Percentiles rank a stretch among this genome's conserved stretches.
phyloP scores from a whole-genome alignment of 2,797 vertebrate genomes.

The Karalla daura region DNA sequence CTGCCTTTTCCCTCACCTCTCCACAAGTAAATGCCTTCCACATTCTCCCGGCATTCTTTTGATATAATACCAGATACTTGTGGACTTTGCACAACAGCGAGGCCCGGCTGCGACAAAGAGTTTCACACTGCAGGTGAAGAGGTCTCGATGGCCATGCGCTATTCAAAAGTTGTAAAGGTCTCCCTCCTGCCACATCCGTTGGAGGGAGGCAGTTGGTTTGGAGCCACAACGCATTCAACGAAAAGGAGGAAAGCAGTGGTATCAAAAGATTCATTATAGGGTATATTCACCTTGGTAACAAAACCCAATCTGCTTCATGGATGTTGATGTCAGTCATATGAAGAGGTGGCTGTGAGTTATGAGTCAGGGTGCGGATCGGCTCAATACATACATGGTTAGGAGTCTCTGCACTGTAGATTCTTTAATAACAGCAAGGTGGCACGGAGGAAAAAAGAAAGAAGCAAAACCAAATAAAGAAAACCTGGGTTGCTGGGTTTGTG shows the following conservation, averaged over 20 bases:
- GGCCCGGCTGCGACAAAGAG: slow-evolving; percentile 60
- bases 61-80: slow-evolving; percentile 68
- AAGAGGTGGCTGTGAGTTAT: slow-evolving; percentile 47
- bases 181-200: slow-evolving; percentile 33
- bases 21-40: slow-evolving; percentile 54
- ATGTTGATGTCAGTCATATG: slow-evolving; percentile 43
- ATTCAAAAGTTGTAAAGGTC: slow-evolving; percentile 71
- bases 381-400: slow-evolving; percentile 38
- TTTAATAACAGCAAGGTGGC: slow-evolving; percentile 17
- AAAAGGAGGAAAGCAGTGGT: slow-evolving; percentile 33
- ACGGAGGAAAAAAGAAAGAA: neutral
- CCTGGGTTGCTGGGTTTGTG: neutral
- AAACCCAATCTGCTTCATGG: slow-evolving; percentile 31
- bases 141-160: slow-evolving; percentile 42
- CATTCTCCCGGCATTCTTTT: slow-evolving; percentile 68
- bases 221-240: slow-evolving; percentile 62
- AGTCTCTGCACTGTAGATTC: slow-evolving; percentile 12
- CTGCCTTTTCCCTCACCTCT: slow-evolving; percentile 64
- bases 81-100: slow-evolving; percentile 52
- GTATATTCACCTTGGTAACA: slow-evolving; percentile 30
- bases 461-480: neutral
- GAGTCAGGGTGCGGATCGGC: slow-evolving; percentile 36
- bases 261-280: slow-evolving; percentile 54
- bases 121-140: slow-evolving; percentile 57
- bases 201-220: slow-evolving; percentile 60